Evolutionary conservation across 1,140 invertebrate species (phyloP).

Genomic region (Tigriopus japonicus): DNA sequence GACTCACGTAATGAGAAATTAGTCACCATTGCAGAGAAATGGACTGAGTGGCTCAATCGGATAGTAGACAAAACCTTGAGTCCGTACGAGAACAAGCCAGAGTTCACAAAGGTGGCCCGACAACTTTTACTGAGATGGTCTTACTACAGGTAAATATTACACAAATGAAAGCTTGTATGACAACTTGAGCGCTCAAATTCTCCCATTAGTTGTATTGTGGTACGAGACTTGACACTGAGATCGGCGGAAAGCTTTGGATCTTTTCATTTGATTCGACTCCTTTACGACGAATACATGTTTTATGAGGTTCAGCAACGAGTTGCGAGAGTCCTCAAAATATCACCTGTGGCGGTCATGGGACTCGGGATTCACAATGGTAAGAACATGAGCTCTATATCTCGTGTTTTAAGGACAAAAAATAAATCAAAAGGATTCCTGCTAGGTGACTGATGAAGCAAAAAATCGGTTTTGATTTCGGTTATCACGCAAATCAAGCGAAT

Average conservation of each 20-base stretch:
- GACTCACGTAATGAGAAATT: background rate
- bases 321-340: conserved; percentile 29
- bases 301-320: conserved; percentile 94
- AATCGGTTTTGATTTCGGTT: no score
- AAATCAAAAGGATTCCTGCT: no score
- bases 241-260: conserved; percentile 96
- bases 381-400: no score
- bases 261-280: conserved; percentile 88
- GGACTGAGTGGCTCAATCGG: conserved; percentile 88
- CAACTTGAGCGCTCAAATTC: background rate
- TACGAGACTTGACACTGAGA: conserved; percentile 77
- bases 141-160: conserved; percentile 60
- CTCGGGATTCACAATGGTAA: background rate
- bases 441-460: no score
- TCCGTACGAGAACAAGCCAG: conserved; percentile 60
- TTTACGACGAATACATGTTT: conserved; percentile 99
- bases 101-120: conserved; percentile 70
- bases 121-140: conserved; percentile 97
- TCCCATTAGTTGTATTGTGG: conserved; percentile 70
- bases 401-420: no score
- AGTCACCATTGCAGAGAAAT: conserved; percentile 51
- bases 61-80: conserved; percentile 70
- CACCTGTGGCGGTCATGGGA: background rate
- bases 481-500: no score
- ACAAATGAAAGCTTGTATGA: background rate